Base-by-base conservation (phyloP, 92 coral and sea anemone species). In the Phenganax subtilis region DNA sequence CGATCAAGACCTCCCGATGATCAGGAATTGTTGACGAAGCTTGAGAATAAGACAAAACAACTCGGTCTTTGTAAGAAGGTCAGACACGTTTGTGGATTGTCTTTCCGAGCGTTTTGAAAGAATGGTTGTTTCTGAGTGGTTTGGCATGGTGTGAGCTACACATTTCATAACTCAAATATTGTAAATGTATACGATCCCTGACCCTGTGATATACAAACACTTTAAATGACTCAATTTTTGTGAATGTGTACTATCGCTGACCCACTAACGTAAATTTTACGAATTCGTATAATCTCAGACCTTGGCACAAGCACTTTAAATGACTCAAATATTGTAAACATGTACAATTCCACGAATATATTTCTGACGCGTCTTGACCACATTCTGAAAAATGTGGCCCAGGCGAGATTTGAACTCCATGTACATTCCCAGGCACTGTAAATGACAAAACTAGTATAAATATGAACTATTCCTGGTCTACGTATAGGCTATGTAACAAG, bases 1-100 rank as follows among this genome's bases (percentile, higher is more conserved):
- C 72, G 90, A 81, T 90, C 97, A 6, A 90, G 91, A 31, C 90
- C 91, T 30, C 87, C 91, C 6, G 84, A 82, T 29, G 91, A 88
- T 76, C 51, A 80, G 30, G 96, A 85, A 15, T 77, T 90, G 16
- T 86, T 76, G 47, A 87, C 75, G 44, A 91, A 87, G 80, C 87
- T 96, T 73, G 87, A 90, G 59, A 80, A 82, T 63, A 92, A 88
- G 84, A 87, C 81, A 16, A 88, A 83, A 51, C 94, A 90, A 87
- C 72, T 96, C 67, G 62, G 70, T 29, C 80, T 96, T 27, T 89
- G 91, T 20, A 20, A 78, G 53, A 89, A 91, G 97, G 97, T 93
- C 30, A 25, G 85, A 61, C 51, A 14, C 47, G 74, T 0, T 67
- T 16, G 3, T 67, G 73, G 31, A 12, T 16, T 16, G 3, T 71